Evolutionary conservation across 2,113 vertebrate genomes (phyloP).

Genomic region (Hystrix cristata): DNA sequence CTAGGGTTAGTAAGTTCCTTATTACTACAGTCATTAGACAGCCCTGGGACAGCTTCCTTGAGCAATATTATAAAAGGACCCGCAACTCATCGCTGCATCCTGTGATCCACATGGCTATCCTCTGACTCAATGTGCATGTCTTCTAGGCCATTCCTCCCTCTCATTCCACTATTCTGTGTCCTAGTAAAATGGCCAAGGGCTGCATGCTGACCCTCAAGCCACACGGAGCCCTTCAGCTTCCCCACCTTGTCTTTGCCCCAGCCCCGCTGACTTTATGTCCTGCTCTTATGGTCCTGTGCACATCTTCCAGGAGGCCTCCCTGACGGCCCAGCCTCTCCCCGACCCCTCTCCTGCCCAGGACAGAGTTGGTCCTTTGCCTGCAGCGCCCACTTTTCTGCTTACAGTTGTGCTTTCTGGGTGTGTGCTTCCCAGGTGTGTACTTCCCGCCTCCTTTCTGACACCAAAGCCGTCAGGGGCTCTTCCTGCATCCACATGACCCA

Average conservation of each 20-base stretch:
- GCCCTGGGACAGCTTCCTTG: not conserved
- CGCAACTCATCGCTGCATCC: not conserved
- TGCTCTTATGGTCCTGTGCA: not conserved
- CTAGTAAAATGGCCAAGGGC: not conserved
- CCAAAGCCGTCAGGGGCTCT: not conserved
- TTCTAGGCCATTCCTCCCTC: rapidly evolving
- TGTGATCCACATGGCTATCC: not conserved
- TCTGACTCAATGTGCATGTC: not conserved
- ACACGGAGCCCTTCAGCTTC: not conserved
- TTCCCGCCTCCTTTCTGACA: not conserved
- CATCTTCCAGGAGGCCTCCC: not conserved
- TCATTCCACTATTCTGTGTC: not conserved
- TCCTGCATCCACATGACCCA: rapidly evolving
- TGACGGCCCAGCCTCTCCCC: no score
- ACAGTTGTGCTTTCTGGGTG: not conserved
- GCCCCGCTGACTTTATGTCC: not conserved
- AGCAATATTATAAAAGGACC: not conserved
- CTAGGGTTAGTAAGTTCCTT: not conserved
- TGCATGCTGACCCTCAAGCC: not conserved
- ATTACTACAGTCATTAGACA: not conserved
- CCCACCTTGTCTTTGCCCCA: not conserved
- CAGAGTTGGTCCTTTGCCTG: rapidly evolving
- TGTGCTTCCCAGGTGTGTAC: no score
- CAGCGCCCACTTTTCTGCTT: rapidly evolving
- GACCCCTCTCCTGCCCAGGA: no score